Percentiles rank a stretch among this genome's conserved stretches.
Conservation (phyloP, 2,888 invertebrate species). For the Teleogryllus oceanicus region DNA sequence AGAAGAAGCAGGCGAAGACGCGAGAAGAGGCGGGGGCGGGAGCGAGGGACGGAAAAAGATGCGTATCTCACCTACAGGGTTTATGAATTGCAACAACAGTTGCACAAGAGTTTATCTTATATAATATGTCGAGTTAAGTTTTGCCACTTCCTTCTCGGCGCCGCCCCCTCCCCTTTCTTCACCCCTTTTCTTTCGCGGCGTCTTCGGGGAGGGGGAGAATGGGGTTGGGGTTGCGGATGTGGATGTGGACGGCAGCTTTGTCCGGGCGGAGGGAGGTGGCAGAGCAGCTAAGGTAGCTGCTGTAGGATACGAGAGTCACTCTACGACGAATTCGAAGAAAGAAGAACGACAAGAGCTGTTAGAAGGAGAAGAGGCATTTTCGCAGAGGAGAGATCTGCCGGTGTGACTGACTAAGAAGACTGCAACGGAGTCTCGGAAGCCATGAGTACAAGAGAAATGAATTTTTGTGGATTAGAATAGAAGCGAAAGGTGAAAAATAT, state of each 20-base stretch:
- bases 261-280: not conserved
- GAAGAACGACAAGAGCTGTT: no score
- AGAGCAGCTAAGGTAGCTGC: not conserved
- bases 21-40: not conserved
- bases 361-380: no score
- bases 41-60: not conserved
- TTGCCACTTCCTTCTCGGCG: not conserved
- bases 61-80: constrained; percentile 1
- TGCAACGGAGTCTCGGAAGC: no score
- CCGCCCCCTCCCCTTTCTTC: not conserved
- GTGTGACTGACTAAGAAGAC: no score
- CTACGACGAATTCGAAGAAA: no score
- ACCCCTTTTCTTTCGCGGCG: not conserved
- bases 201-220: constrained; percentile 24
- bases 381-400: no score
- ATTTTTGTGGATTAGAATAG: no score
- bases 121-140: constrained; percentile 23
- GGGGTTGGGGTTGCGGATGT: constrained; percentile 21
- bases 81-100: constrained; percentile 21
- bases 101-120: constrained; percentile 32
- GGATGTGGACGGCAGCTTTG: constrained; percentile 5
- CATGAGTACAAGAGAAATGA: no score
- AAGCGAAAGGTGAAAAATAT: no score
- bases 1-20: not conserved
- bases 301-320: not conserved